These are phyloP conservation scores for Acanthopagrus latus DNA, from an alignment of 2,797 vertebrate genomes.

Conservation along the genomic window DNA sequence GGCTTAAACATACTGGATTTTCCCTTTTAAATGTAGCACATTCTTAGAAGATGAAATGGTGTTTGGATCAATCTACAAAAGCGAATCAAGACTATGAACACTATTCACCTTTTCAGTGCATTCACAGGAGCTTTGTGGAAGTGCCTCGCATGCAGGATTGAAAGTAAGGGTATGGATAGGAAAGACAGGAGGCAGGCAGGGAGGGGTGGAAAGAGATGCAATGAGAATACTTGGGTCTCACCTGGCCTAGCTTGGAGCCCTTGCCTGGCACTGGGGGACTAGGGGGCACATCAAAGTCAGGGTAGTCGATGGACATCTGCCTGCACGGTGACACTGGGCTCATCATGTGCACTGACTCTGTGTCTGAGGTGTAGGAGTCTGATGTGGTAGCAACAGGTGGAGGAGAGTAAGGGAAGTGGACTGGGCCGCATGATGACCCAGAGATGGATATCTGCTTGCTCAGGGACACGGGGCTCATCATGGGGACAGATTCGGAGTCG, in stretches of 20 bases:
- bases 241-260: constrained; percentile 79
- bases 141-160: constrained; percentile 69
- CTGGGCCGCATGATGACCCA: constrained; percentile 76
- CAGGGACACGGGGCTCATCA: constrained; percentile 80
- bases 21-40: background rate
- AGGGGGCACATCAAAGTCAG: constrained; percentile 84
- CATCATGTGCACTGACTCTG: constrained; percentile 80
- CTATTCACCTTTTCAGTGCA: constrained; percentile 63
- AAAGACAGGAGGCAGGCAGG: constrained; percentile 43
- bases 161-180: constrained; percentile 51
- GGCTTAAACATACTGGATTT: no score
- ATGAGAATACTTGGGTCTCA: constrained; percentile 72
- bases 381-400: constrained; percentile 58
- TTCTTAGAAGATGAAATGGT: background rate
- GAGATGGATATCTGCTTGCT: constrained; percentile 88
- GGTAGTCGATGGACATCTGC: constrained; percentile 95
- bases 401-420: constrained; percentile 59
- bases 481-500: constrained; percentile 62
- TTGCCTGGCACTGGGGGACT: constrained; percentile 79
- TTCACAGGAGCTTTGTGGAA: constrained; percentile 70
- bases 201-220: constrained; percentile 52
- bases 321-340: constrained; percentile 88
- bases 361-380: constrained; percentile 82
- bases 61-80: constrained; percentile 13
- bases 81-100: constrained; percentile 23